A percentile compares a stretch with the other conserved stretches of the same genome.
These are phyloP conservation scores for Verasper variegatus DNA, from an alignment of 2,113 vertebrate genomes.

Conservation along the genomic window DNA sequence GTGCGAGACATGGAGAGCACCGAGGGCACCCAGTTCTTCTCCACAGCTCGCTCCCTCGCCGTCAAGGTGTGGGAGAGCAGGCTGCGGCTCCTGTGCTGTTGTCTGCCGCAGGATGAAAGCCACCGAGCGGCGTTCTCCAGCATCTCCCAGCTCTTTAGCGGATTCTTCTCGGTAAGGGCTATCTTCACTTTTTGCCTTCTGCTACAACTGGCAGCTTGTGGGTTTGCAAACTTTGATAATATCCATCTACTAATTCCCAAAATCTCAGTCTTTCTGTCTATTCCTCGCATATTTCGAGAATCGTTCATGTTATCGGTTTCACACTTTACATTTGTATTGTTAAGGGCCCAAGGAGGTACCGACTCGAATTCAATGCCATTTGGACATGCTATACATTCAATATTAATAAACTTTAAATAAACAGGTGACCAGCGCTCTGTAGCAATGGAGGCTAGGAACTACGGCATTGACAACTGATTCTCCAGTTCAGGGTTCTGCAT, in stretches of 20 bases:
- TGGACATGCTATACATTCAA: too few species aligned
- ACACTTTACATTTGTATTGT: too few species aligned
- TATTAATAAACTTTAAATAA: too few species aligned
- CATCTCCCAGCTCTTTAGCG: constrained; percentile 89
- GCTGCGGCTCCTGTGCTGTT: constrained; percentile 91
- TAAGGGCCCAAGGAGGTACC: too few species aligned
- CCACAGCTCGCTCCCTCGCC: constrained; percentile 87
- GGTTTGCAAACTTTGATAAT: not conserved
- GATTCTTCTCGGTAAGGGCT: constrained; percentile 89
- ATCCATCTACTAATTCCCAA: not conserved
- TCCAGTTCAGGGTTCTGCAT: too few species aligned
- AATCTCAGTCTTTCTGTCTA: too few species aligned
- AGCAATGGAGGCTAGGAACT: too few species aligned
- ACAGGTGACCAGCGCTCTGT: too few species aligned
- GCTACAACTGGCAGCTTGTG: not conserved
- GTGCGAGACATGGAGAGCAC: constrained; percentile 85
- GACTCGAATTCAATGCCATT: too few species aligned
- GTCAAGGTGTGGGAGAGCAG: constrained; percentile 92
- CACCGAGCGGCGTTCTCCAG: constrained; percentile 91
- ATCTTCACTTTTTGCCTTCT: not conserved
- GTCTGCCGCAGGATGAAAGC: constrained; percentile 90
- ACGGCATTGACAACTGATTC: too few species aligned
- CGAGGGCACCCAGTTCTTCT: constrained; percentile 87
- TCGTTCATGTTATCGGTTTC: too few species aligned
- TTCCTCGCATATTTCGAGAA: too few species aligned